Percentiles rank a stretch among this genome's conserved stretches.
phyloP scores from a whole-genome alignment of 1,140 invertebrate genomes.

The Eriocheir sinensis region DNA sequence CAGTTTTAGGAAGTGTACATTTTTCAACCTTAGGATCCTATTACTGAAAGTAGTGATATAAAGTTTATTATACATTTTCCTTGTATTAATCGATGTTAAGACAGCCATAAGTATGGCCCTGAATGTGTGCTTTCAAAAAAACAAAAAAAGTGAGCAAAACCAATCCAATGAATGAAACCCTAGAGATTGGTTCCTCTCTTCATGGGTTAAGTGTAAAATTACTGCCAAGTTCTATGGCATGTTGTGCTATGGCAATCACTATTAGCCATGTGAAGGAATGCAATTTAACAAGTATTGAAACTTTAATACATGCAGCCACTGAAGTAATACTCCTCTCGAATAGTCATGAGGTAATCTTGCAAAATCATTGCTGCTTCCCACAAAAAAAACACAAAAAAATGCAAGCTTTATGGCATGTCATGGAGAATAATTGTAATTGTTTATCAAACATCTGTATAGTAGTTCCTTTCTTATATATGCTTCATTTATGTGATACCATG shows the following conservation, averaged over 20 bases:
- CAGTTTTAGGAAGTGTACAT: slow-evolving; percentile 15
- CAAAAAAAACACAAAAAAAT: background rate
- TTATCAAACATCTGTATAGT: slow-evolving; percentile 54
- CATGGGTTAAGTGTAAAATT: background rate
- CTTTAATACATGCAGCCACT: background rate
- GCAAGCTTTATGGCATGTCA: background rate
- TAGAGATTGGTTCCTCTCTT: background rate
- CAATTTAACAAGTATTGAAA: background rate
- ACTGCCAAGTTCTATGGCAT: background rate
- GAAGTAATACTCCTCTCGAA: background rate
- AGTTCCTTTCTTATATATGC: slow-evolving; percentile 70
- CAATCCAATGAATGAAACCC: background rate
- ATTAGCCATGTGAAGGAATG: background rate
- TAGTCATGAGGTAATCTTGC: background rate
- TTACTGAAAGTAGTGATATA: background rate
- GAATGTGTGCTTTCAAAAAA: slow-evolving; percentile 2
- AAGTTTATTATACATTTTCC: slow-evolving; percentile 5
- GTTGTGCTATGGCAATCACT: background rate
- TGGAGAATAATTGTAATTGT: background rate
- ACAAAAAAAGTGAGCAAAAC: background rate
- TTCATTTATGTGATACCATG: slow-evolving; percentile 72
- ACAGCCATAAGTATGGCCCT: background rate
- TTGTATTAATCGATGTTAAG: slow-evolving; percentile 26
- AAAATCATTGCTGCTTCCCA: background rate
- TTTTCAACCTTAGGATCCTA: background rate